A percentile compares a stretch with the other conserved stretches of the same genome.
Conservation (phyloP, 2,888 invertebrate species). For the Hylaea fasciaria region DNA sequence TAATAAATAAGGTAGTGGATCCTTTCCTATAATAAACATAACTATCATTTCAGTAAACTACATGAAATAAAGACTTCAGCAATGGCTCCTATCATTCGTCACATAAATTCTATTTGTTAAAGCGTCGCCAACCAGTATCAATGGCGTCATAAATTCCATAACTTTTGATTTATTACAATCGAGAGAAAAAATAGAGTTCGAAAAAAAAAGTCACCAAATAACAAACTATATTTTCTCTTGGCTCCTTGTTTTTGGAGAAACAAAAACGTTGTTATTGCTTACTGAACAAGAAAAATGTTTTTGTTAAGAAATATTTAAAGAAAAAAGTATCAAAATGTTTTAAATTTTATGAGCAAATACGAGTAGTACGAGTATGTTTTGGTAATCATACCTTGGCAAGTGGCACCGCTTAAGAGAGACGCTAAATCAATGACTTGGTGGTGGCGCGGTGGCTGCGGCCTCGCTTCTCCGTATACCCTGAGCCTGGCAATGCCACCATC, state of each 20-base stretch:
- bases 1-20: too few species aligned
- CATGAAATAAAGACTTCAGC: background rate
- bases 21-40: too few species aligned
- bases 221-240: background rate
- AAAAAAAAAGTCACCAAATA: background rate
- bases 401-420: conserved; percentile 82
- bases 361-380: background rate
- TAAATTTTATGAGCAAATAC: too few species aligned
- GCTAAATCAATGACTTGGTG: conserved; percentile 80
- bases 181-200: conserved; percentile 4
- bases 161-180: conserved; percentile 7
- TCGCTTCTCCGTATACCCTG: conserved; percentile 83
- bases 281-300: background rate
- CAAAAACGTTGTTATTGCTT: background rate
- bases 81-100: background rate
- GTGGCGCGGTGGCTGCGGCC: conserved; percentile 62
- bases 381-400: conserved; percentile 83
- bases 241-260: conserved; percentile 1
- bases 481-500: conserved; percentile 87
- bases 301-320: background rate
- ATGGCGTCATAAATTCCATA: background rate
- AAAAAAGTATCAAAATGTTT: too few species aligned
- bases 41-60: too few species aligned
- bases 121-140: background rate
- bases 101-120: conserved; percentile 5